Evolutionary conservation across 1,140 invertebrate genomes (phyloP), one percentile per base, ranked within the genome.

Genomic region (Tetramorium simillimum): DNA sequence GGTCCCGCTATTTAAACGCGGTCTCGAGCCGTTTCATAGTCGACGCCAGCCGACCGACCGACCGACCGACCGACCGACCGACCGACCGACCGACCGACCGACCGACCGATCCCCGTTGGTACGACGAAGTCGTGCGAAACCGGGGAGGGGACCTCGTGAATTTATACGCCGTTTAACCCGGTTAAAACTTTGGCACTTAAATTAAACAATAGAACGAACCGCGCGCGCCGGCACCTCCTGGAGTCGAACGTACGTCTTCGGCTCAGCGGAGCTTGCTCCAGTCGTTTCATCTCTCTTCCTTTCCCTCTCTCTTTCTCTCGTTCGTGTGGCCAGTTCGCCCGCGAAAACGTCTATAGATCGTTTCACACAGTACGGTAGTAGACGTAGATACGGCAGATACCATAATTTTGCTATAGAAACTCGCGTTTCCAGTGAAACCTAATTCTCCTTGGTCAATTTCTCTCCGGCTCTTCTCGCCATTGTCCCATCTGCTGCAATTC

Each of bases 171-270:
- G 88, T 93, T 93, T 91, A 92, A 93, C 90, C 91, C 90, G 89
- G 90, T 94, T 93, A 93, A 93, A 94, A 94, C 93, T 94, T 94
- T 92, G 93, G 93, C 92, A 94, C 93, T 94, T 94, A 93, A 94
- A 94, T 94, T 94, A 94, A 93, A 94, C 93, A 94, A 94, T 94
- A 94, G 93, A 92, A 91, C 90, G 90, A 92, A 93, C 90, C 92
- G 75, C 86, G 77, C 86, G 77, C 72, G 60, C 72, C 46, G n/a
- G 43, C 76, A 24, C 37, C 67, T 53, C 60, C 40, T 69, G 28
- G 69, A 88, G 88, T 93, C 91, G 90, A 92, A 91, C 89, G 90
- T 91, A 91, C 88, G 88, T 92, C 92, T 93, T 92, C 81, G 86
- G 84, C 90, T 90, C 78, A 60, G 62, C 28, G 18, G 24, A 62